Base-by-base conservation (phyloP, 2,888 invertebrate species). In the Eilema caniola region DNA sequence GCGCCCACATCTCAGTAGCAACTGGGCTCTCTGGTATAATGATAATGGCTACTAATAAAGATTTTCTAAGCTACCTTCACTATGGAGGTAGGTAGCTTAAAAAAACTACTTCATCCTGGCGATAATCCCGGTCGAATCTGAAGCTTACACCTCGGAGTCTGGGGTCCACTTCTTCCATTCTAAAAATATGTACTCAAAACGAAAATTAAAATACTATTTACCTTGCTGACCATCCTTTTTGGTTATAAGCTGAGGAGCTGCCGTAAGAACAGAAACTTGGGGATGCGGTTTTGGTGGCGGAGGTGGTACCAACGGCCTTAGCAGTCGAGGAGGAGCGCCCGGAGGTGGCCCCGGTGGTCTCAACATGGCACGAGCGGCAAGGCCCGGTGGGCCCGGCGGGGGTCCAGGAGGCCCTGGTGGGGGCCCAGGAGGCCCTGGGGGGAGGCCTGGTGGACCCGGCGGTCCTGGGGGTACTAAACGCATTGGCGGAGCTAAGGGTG, bases 231-330 rank as follows among this genome's bases (percentile, higher is more conserved):
- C 96, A 73, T 97, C 97, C 82, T 96, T 96, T 74, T 97, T 96
- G 78, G 97, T 96, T 84, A 98, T 97, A 41, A 98, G 96, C 86
- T 98, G 98, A 20, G 98, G 98, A 0, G 97, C 98, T 1, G 98
- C 98, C 14, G 97, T 97, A 28, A 98, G 93, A 37, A 98, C 98
- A 80, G 98, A 97, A 1, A 97, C 97, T 1, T 92, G 95, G 14
- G 91, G 88, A 74, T 85, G 74, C 14, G 79, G 79, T 66, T 89
- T 90, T 59, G 91, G 92, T 76, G 93, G 93, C 67, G 96, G 95
- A 75, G 96, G 96, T 23, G 97, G 96, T 62, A 94, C 95, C 60
- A 96, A 95, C 25, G 96, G 96, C 0, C 93, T 88, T 68, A 96
- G 96, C 82, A 96, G 91, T 20, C 96, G 96, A 20, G 97, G 97